A percentile compares a stretch with the other conserved stretches of the same genome.
Conservation (phyloP, 2,888 invertebrate species). For the Apotomis betuletana region DNA sequence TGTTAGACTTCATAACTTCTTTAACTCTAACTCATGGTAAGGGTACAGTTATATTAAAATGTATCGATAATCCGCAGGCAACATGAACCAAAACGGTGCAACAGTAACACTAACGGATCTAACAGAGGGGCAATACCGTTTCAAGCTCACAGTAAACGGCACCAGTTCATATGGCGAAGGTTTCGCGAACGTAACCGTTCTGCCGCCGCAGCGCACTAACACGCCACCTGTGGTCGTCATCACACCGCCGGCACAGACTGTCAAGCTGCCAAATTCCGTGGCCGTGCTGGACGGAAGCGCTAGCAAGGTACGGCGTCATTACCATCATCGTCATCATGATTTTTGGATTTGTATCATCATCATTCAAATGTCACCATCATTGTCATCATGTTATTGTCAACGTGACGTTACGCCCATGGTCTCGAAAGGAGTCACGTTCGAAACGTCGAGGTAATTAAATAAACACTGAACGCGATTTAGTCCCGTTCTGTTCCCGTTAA, state of each 20-base stretch:
- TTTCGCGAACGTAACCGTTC: slow-evolving; percentile 94
- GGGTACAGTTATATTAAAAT: not conserved
- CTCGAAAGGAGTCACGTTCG: too few species aligned
- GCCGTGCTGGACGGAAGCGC: slow-evolving; percentile 95
- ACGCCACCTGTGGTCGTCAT: slow-evolving; percentile 93
- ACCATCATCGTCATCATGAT: too few species aligned
- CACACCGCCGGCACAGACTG: slow-evolving; percentile 92
- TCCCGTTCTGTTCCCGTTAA: too few species aligned
- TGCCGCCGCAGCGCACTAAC: slow-evolving; percentile 92
- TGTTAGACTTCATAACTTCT: too few species aligned
- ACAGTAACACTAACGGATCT: slow-evolving; percentile 92
- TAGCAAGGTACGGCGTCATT: slow-evolving; percentile 74
- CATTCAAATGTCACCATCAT: too few species aligned
- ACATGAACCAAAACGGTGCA: slow-evolving; percentile 92
- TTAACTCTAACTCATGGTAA: too few species aligned
- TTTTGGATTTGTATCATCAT: too few species aligned
- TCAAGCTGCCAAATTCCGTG: slow-evolving; percentile 94
- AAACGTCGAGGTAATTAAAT: too few species aligned
- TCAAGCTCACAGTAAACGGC: slow-evolving; percentile 92
- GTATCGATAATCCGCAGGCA: slow-evolving; percentile 74
- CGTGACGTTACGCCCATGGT: too few species aligned
- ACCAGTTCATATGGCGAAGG: slow-evolving; percentile 90
- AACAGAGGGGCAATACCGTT: slow-evolving; percentile 93
- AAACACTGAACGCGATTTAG: too few species aligned
- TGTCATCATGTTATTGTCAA: too few species aligned